These are phyloP conservation scores for Pterostichus niger DNA, from an alignment of 2,888 invertebrate genomes.

Conservation along the genomic window DNA sequence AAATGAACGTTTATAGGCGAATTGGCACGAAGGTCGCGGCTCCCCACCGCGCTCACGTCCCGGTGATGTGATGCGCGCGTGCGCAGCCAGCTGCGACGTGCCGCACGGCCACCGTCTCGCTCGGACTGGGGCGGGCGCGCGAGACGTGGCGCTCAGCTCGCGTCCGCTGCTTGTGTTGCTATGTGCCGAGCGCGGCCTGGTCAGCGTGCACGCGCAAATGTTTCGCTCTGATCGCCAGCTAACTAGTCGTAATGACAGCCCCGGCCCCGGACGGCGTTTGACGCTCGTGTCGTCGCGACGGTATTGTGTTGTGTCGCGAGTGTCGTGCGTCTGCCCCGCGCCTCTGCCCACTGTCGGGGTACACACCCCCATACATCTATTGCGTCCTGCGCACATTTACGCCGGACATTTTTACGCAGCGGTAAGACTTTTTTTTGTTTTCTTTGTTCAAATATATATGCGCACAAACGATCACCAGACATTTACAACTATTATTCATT, in stretches of 20 bases:
- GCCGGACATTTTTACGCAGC: constrained; percentile 57
- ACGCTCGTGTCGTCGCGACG: constrained; percentile 25
- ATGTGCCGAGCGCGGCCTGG: constrained; percentile 40
- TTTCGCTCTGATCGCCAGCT: constrained; percentile 52
- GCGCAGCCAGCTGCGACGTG: constrained; percentile 10
- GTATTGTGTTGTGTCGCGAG: constrained; percentile 18
- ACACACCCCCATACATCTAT: neutral
- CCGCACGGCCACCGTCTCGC: neutral
- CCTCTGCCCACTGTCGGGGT: neutral
- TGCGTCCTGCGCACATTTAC: neutral
- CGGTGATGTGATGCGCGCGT: constrained; percentile 62
- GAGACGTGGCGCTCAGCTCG: neutral
- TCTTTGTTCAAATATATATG: constrained; percentile 42
- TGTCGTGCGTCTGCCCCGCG: constrained; percentile 1
- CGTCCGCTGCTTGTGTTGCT: constrained; percentile 18
- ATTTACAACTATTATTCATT: neutral
- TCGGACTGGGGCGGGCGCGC: neutral
- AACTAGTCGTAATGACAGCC: constrained; percentile 62
- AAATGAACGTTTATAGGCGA: constrained; percentile 57
- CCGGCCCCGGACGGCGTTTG: constrained; percentile 17
- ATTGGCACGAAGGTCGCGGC: constrained; percentile 69
- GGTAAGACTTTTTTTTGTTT: constrained; percentile 53
- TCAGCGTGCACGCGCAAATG: constrained; percentile 55
- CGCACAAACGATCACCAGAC: constrained; percentile 7
- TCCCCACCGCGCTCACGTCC: constrained; percentile 69